Evolutionary conservation across 2,888 invertebrate species (phyloP), one percentile per base, ranked within the genome.

Genomic region (Anodontia alba): DNA sequence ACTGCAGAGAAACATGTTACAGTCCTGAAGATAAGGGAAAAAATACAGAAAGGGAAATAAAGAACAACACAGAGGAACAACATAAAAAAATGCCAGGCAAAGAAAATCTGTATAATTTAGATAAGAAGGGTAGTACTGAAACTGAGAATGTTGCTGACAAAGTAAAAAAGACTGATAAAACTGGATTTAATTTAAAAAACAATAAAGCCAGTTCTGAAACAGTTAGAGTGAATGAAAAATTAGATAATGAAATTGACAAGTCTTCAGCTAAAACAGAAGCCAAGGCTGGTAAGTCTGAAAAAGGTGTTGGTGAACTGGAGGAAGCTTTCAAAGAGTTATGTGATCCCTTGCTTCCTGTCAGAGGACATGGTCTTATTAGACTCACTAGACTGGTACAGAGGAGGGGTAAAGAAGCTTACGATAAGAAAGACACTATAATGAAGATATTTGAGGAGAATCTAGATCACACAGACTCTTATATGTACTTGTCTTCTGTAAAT

Each of bases 401-500:
- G 26, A 96, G 95, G 85, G 96, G 98, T 94, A 88, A 95, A 36
- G 96, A 96, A 89, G 96, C 96, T 15, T 92, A 96, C 81, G 95
- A 80, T 31, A 89, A 89, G 51, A 79, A 81, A 62, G 88, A 91
- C n/a, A 95, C 96, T 84, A 92, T 97, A 73, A 95, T 97, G 78
- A 96, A 96, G 90, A 94, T 97, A 38, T 97, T 97, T 90, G 96
- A 97, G 96, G 96, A 97, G 94, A 96, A 97, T 94, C 93, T 98
- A 0, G 96, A 96, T 92, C 96, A 98, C 89, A 95, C 96, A 17
- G 98, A 98, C 92, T 97, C 98, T 0, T 98, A 97, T 92, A 95
- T 98, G 78, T 98, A 98, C 93, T 94, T 98, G 82, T 95, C 96
- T 78, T 96, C 97, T 1, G 96, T 98, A 26, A 96, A 97, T 92